Conservation (phyloP, 2,888 invertebrate species). For the Tryphoninae sp. region DNA sequence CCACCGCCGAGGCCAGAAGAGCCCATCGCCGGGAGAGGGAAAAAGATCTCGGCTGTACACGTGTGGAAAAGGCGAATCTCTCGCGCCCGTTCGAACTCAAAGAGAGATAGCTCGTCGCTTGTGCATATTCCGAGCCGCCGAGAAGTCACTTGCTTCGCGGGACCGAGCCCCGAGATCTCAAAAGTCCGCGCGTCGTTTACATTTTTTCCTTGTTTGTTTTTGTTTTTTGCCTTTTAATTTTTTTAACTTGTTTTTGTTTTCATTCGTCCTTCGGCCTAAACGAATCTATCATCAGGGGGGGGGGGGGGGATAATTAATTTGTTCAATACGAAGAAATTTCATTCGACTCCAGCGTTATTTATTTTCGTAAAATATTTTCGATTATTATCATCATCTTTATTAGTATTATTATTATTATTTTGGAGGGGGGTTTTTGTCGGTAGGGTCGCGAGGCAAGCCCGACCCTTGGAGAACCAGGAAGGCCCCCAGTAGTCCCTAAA, state of each 20-base stretch:
- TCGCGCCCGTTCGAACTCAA: neutral
- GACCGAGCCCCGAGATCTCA: neutral
- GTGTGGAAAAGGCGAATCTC: constrained; percentile 42
- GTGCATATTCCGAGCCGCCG: constrained; percentile 6
- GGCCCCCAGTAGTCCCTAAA: too few species aligned
- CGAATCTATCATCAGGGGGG: too few species aligned
- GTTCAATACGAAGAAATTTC: too few species aligned
- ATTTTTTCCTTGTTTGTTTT: neutral
- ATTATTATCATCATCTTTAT: too few species aligned
- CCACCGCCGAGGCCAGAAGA: constrained; percentile 49
- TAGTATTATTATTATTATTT: too few species aligned
- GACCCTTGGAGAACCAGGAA: too few species aligned
- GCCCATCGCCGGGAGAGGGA: constrained; percentile 4
- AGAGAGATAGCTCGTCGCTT: constrained; percentile 34
- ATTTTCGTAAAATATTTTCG: too few species aligned
- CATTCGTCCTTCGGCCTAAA: too few species aligned
- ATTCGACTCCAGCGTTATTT: too few species aligned
- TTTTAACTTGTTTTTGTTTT: neutral
- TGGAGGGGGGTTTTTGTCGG: too few species aligned
- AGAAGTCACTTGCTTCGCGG: constrained; percentile 1
- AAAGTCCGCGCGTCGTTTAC: neutral
- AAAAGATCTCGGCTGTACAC: constrained; percentile 49
- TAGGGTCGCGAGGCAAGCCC: too few species aligned
- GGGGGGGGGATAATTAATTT: too few species aligned
- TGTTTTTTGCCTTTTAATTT: neutral